phyloP scores from a whole-genome alignment of 2,797 vertebrate species.

The Gymnoscopelus braueri region DNA sequence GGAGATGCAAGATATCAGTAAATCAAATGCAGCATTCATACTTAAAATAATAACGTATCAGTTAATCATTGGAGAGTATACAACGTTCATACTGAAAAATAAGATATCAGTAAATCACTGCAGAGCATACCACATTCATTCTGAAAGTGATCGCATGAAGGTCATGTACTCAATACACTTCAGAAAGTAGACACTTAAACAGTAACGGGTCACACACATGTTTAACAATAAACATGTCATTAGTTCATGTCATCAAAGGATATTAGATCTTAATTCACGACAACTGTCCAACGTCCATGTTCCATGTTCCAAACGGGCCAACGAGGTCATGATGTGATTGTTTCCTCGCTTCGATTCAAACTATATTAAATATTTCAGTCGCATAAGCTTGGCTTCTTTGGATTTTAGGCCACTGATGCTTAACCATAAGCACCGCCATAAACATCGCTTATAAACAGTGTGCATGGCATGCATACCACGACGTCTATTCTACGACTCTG shows the following conservation, averaged over 20 bases:
- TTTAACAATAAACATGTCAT: constrained; percentile 8
- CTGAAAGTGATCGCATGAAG: too few species aligned
- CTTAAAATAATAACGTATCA: too few species aligned
- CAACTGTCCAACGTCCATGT: too few species aligned
- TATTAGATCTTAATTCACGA: not conserved
- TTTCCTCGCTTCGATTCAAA: constrained; percentile 1
- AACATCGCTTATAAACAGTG: not conserved
- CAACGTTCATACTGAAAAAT: not conserved
- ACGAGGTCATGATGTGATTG: not conserved
- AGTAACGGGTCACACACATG: not conserved
- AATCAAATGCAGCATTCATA: too few species aligned
- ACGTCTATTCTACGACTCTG: not conserved
- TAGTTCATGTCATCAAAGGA: constrained; percentile 2
- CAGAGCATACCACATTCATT: too few species aligned
- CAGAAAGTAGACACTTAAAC: not conserved
- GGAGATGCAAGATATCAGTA: too few species aligned
- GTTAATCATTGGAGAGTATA: too few species aligned
- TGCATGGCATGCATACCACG: too few species aligned
- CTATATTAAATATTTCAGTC: not conserved
- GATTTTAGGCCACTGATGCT: not conserved
- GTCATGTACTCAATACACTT: not conserved
- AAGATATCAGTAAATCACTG: too few species aligned
- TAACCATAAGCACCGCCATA: not conserved
- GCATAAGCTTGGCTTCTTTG: not conserved
- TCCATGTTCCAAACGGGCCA: constrained; percentile 36